Conservation (phyloP, 2,113 vertebrate genomes). For the Haplochromis vanheusdeni region DNA sequence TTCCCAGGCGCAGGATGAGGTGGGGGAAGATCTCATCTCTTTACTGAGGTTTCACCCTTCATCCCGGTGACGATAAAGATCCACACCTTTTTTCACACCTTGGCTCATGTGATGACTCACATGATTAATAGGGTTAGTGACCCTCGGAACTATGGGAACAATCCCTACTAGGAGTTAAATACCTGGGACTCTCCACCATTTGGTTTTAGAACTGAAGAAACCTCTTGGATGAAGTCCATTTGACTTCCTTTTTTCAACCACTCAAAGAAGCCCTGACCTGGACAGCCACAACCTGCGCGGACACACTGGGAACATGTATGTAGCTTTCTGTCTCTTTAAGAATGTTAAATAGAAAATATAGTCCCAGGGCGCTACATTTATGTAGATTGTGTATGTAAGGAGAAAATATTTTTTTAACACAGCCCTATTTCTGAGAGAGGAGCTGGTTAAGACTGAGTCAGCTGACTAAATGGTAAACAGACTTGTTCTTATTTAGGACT, state of each 20-base stretch:
- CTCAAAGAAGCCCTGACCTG: background rate
- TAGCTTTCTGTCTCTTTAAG: background rate
- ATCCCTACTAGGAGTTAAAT: background rate
- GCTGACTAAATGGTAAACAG: background rate
- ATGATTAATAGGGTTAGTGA: background rate
- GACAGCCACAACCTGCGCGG: accelerated
- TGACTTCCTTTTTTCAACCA: background rate
- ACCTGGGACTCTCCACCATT: background rate
- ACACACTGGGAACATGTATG: background rate
- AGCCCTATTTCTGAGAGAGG: background rate
- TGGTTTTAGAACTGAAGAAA: background rate
- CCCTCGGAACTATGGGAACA: accelerated
- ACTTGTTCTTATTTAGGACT: background rate
- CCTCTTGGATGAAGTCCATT: background rate
- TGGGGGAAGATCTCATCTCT: background rate
- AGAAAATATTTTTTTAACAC: background rate
- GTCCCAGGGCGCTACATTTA: accelerated
- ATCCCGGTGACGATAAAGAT: background rate
- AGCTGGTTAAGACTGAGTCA: background rate
- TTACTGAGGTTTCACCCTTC: background rate
- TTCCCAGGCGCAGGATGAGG: background rate
- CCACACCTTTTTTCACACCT: background rate
- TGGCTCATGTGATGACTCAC: background rate
- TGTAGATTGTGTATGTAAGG: background rate
- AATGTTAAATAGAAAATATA: background rate